phyloP scores from a whole-genome alignment of 2,888 invertebrate genomes.

The Eustalomyia histrio region DNA sequence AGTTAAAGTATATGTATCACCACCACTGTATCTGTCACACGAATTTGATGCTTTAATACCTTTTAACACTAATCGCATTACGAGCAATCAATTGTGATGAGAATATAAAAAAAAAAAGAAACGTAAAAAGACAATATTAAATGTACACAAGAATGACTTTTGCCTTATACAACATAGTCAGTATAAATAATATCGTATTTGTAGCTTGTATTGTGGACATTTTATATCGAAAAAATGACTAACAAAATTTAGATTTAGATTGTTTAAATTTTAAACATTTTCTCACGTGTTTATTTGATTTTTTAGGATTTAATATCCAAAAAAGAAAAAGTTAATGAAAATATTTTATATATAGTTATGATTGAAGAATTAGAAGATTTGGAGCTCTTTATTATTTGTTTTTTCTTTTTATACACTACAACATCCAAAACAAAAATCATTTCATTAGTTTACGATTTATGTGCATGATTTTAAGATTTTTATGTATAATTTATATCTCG shows the following conservation, averaged over 20 bases:
- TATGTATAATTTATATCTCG: conserved; percentile 9
- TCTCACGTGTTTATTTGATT: conserved; percentile 67
- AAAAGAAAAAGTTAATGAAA: conserved; percentile 3
- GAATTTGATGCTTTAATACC: conserved; percentile 80
- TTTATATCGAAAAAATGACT: conserved; percentile 44
- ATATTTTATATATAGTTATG: conserved; percentile 35
- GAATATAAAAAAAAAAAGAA: conserved; percentile 77
- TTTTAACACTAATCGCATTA: conserved; percentile 79
- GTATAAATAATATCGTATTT: neutral
- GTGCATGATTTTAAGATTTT: conserved; percentile 56
- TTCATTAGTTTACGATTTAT: conserved; percentile 36
- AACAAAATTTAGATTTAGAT: conserved; percentile 48
- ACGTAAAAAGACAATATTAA: conserved; percentile 56
- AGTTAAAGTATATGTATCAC: conserved; percentile 26
- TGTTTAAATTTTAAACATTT: conserved; percentile 62
- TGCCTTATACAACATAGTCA: conserved; percentile 15
- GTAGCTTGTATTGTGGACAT: conserved; percentile 53
- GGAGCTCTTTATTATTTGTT: neutral
- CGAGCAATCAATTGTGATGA: conserved; percentile 79
- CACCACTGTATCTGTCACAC: conserved; percentile 71
- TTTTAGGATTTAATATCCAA: conserved; percentile 13
- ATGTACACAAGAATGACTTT: conserved; percentile 50
- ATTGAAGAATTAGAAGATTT: conserved; percentile 20
- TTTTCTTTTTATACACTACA: too few species aligned
- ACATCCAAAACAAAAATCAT: conserved; percentile 13